Evolutionary conservation across 2,797 vertebrate species (phyloP).

Genomic region (Buceros bicornis): DNA sequence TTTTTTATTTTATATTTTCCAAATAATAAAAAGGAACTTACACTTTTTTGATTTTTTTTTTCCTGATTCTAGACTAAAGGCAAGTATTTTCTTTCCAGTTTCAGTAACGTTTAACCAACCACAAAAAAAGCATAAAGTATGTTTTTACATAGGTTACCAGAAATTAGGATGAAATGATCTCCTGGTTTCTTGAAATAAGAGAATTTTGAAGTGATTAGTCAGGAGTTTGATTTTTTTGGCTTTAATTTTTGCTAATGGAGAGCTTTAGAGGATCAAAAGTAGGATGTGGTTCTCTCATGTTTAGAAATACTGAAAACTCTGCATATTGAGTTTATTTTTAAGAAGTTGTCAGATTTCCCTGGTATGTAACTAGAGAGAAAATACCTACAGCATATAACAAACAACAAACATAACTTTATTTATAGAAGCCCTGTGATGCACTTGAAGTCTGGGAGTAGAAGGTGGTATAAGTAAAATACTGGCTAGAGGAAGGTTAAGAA

Average conservation of each 20-base stretch:
- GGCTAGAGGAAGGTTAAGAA: neutral
- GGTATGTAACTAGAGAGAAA: neutral
- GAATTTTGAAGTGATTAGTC: neutral
- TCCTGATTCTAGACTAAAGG: neutral
- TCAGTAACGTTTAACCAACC: neutral
- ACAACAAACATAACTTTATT: neutral
- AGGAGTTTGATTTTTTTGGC: neutral
- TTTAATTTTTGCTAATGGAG: neutral
- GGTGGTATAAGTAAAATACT: neutral
- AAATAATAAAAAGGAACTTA: neutral
- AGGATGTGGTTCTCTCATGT: neutral
- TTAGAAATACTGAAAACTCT: neutral
- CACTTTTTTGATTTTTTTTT: rapidly evolving
- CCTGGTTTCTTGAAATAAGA: neutral
- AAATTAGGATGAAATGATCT: neutral
- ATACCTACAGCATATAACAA: neutral
- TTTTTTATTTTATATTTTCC: neutral
- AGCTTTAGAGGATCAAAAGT: neutral
- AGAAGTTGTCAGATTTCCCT: neutral
- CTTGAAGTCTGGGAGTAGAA: neutral
- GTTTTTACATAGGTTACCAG: neutral
- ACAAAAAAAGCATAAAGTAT: neutral
- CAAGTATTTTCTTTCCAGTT: neutral
- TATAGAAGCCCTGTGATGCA: neutral
- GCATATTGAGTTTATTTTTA: neutral